Conservation (phyloP, 2,113 vertebrate genomes). For the Apodemus speciosus region DNA sequence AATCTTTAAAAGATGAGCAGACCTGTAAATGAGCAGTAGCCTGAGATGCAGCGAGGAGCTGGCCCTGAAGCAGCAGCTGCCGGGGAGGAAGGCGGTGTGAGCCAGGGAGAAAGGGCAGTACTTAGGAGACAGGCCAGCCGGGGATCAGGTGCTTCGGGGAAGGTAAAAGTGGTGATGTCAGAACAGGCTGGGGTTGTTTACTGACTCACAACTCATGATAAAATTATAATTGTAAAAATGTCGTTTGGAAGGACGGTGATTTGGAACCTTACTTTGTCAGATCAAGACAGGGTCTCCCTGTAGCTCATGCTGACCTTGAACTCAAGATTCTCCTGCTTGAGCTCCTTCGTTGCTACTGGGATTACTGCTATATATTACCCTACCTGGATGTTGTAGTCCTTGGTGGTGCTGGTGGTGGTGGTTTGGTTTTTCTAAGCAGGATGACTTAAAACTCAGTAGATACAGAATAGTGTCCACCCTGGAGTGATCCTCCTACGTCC, state of each 20-base stretch:
- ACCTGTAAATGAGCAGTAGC: neutral
- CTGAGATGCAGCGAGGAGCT: neutral
- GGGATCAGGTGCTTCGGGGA: neutral
- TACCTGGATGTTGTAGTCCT: neutral
- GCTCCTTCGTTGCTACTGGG: neutral
- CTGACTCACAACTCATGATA: too few relatives aligned
- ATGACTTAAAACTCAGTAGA: neutral
- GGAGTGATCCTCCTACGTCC: neutral
- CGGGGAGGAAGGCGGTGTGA: neutral
- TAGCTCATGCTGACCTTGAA: neutral
- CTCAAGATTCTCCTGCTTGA: neutral
- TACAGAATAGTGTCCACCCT: neutral
- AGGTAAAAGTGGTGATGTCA: neutral
- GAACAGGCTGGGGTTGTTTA: neutral
- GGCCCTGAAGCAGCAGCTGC: neutral
- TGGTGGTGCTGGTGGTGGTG: neutral
- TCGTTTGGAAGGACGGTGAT: neutral
- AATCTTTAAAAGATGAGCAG: neutral
- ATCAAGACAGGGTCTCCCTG: neutral
- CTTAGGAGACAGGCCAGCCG: neutral
- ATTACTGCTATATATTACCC: neutral
- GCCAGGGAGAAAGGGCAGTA: neutral
- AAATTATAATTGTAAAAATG: neutral
- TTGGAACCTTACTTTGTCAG: neutral
- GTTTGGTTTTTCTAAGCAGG: neutral